A percentile compares a stretch with the other conserved stretches of the same genome.
phyloP scores from a whole-genome alignment of 2,888 invertebrate genomes.

The Priapulus caudatus region DNA sequence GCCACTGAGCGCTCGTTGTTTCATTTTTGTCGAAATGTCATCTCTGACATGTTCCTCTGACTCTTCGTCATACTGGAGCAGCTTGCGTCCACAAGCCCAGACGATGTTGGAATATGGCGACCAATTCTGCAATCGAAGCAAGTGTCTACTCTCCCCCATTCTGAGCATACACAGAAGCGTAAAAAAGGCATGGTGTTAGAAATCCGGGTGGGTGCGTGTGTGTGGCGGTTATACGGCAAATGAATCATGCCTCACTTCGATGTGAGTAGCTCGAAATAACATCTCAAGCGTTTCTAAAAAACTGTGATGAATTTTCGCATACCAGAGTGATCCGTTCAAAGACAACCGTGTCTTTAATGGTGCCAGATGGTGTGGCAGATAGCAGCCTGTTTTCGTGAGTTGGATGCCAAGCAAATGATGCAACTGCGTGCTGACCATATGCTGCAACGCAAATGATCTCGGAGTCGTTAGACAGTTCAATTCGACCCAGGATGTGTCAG shows the following conservation, averaged over 20 bases:
- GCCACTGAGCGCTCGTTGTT: slow-evolving; percentile 53
- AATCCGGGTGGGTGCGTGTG: too few relatives aligned
- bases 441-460: slow-evolving; percentile 24
- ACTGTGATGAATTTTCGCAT: too few relatives aligned
- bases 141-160: too few relatives aligned
- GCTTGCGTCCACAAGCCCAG: slow-evolving; percentile 60
- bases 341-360: neutral
- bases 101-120: slow-evolving; percentile 57
- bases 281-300: too few relatives aligned
- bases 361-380: slow-evolving; percentile 45
- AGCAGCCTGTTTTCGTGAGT: slow-evolving; percentile 62
- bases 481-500: too few relatives aligned
- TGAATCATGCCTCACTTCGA: too few relatives aligned
- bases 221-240: too few relatives aligned
- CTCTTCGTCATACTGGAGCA: slow-evolving; percentile 49
- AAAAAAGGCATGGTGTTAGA: too few relatives aligned
- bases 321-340: slow-evolving; percentile 10
- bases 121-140: slow-evolving; percentile 46
- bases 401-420: slow-evolving; percentile 79
- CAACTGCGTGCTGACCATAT: slow-evolving; percentile 39
- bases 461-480: too few relatives aligned
- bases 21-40: slow-evolving; percentile 62
- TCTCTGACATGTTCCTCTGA: slow-evolving; percentile 45
- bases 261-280: too few relatives aligned
- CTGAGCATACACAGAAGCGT: too few relatives aligned